Percentiles rank a stretch among this genome's conserved stretches.
These are phyloP conservation scores for Drosophila anomelani DNA, from an alignment of 2,888 invertebrate genomes.

Conservation along the genomic window DNA sequence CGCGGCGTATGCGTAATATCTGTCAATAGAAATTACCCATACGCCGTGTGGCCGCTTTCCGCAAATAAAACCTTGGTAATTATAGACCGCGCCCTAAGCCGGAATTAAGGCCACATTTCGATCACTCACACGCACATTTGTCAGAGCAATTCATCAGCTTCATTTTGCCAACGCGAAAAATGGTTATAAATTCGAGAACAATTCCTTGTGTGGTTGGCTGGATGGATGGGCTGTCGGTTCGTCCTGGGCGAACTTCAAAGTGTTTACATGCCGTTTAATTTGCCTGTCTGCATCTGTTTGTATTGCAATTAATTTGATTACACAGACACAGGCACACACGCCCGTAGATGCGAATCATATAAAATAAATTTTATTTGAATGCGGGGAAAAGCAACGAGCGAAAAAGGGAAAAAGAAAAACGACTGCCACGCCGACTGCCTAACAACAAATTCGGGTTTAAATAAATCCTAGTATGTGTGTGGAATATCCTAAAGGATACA, in stretches of 20 bases:
- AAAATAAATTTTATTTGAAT: conserved; percentile 64
- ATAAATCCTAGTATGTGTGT: conserved; percentile 16
- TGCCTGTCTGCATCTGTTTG: conserved; percentile 75
- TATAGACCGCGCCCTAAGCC: conserved; percentile 26
- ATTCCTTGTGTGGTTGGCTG: conserved; percentile 47
- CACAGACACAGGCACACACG: conserved; percentile 40
- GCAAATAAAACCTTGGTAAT: conserved; percentile 18
- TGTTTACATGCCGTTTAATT: conserved; percentile 78
- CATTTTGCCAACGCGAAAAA: conserved; percentile 46
- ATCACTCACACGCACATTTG: conserved; percentile 33
- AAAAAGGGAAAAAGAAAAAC: conserved; percentile 3
- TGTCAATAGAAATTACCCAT: conserved; percentile 54
- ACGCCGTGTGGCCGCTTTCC: conserved; percentile 30
- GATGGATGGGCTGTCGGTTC: conserved; percentile 13
- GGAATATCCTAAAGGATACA: conserved; percentile 22
- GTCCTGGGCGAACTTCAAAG: conserved; percentile 61
- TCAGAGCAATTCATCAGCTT: conserved; percentile 70
- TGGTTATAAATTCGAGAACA: conserved; percentile 63
- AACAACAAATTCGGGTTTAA: conserved; percentile 51
- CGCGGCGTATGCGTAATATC: conserved; percentile 4
- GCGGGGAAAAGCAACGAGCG: conserved; percentile 17
- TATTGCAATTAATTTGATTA: conserved; percentile 77
- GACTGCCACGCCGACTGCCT: conserved; percentile 37
- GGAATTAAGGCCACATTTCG: conserved; percentile 45
- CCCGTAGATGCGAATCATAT: conserved; percentile 71